Base-by-base conservation (phyloP, 2,888 invertebrate genomes). In the Omphaloscelis lunosa region DNA sequence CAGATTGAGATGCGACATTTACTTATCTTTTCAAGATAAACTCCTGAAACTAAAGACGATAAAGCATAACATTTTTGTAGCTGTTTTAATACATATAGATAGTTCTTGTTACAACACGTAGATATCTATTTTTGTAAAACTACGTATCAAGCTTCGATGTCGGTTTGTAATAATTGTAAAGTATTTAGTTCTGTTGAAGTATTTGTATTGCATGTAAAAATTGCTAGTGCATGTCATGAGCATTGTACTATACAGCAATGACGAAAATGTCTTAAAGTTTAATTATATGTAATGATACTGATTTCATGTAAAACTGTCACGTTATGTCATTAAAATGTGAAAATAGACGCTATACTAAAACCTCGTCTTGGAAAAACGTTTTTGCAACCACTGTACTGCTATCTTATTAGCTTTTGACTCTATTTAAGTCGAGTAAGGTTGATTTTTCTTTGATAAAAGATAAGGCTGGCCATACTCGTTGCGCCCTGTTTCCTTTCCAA, bases 401-500 rank as follows among this genome's bases (percentile, higher is more conserved):
- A 29, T n/a, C 83, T 23, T 59, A 39, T 63, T 72, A 58, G 91
- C 68, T 89, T 77, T 72, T 27, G 82, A 85, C 86, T 77, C 48
- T 84, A 61, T 56, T 1, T 6, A n/a, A 58, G 12, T 7, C 0
- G 3, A 11, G 8, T 80, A 90, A 86, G 79, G 86, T 80, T 65
- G 27, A 68, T 71, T 86, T 90, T 91, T 12, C 59, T 79, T 79
- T 86, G 82, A 29, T 72, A 56, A 65, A 27, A 23, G 27, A 2
- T 45, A 34, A 59, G 83, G 86, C 87, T 89, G 88, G 91, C 90
- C 88, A 90, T 85, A 85, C 23, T 77, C 85, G 92, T 92, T 90
- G 92, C 91, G 95, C 95, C 92, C 96, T 96, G 95, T 94, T 96
- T 96, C 92, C 88, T 89, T 75, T 77, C 77, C 82, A 96, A 94